Evolutionary conservation across 2,888 invertebrate genomes (phyloP).

Genomic region (Netelia inedita): DNA sequence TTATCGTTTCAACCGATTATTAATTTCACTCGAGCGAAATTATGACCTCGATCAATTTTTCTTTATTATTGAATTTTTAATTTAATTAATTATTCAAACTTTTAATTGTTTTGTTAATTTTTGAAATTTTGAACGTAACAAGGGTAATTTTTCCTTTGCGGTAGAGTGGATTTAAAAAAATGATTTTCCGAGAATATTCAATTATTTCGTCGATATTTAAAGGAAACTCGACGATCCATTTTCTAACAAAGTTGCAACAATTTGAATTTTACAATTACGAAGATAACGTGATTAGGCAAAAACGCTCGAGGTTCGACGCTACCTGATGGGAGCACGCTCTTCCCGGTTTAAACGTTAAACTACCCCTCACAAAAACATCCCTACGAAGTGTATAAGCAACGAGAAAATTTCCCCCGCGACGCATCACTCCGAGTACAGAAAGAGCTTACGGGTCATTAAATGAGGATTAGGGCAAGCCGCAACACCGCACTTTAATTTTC

Average conservation of each 20-base stretch:
- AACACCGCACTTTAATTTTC: slow-evolving; percentile 71
- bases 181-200: too few relatives aligned
- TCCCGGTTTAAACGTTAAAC: slow-evolving; percentile 57
- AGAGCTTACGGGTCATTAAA: slow-evolving; percentile 79
- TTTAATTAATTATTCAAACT: neutral
- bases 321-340: slow-evolving; percentile 34
- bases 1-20: too few relatives aligned
- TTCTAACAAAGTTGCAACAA: neutral
- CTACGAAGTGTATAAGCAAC: slow-evolving; percentile 16
- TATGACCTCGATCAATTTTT: too few relatives aligned
- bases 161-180: too few relatives aligned
- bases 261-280: neutral
- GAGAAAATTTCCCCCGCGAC: slow-evolving; percentile 34
- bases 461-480: slow-evolving; percentile 78
- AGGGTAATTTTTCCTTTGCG: too few relatives aligned
- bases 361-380: slow-evolving; percentile 12
- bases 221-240: too few relatives aligned
- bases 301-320: slow-evolving; percentile 16
- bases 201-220: too few relatives aligned
- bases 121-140: neutral
- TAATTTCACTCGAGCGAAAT: too few relatives aligned
- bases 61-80: neutral
- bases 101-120: neutral
- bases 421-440: slow-evolving; percentile 25
- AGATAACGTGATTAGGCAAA: slow-evolving; percentile 20